phyloP scores from a whole-genome alignment of 2,113 vertebrate genomes.

The Parus major region DNA sequence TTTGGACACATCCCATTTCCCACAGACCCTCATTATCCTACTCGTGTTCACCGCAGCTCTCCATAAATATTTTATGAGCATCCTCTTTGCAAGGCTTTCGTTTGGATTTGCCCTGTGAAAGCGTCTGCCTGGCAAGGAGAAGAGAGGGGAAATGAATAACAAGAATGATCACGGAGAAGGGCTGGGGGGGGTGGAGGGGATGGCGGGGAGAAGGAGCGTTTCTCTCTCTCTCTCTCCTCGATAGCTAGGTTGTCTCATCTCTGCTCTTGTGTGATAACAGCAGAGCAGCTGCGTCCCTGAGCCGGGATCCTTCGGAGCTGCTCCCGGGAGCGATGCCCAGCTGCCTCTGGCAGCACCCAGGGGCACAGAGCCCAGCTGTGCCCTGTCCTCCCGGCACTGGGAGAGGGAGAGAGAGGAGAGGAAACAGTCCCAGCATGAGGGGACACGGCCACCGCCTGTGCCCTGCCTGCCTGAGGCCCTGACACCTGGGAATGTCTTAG shows the following conservation, averaged over 20 bases:
- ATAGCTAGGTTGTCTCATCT: not conserved
- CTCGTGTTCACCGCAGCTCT: slow-evolving; percentile 34
- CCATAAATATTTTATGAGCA: slow-evolving; percentile 70
- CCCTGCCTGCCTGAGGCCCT: not conserved
- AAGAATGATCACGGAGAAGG: not conserved
- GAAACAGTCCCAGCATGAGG: not conserved
- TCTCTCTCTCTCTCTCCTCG: not conserved
- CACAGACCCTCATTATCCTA: slow-evolving; percentile 69
- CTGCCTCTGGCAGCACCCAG: not conserved
- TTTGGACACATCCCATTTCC: slow-evolving; percentile 63
- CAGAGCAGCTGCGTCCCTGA: not conserved
- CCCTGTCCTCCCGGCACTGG: accelerated
- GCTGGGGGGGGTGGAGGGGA: not conserved
- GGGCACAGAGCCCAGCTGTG: not conserved
- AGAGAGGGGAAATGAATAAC: not conserved
- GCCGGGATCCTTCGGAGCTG: not conserved
- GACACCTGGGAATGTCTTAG: not conserved
- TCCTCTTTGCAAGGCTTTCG: slow-evolving; percentile 49
- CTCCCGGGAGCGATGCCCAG: not conserved
- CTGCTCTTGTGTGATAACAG: not conserved
- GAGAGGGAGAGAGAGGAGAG: not conserved
- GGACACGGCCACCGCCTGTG: not conserved
- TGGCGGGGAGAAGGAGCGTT: not conserved
- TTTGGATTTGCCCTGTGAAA: slow-evolving; percentile 17
- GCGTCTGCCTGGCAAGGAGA: not conserved